Base-by-base conservation (phyloP, 92 coral and sea anemone genomes). In the Parazoanthus swiftii region DNA sequence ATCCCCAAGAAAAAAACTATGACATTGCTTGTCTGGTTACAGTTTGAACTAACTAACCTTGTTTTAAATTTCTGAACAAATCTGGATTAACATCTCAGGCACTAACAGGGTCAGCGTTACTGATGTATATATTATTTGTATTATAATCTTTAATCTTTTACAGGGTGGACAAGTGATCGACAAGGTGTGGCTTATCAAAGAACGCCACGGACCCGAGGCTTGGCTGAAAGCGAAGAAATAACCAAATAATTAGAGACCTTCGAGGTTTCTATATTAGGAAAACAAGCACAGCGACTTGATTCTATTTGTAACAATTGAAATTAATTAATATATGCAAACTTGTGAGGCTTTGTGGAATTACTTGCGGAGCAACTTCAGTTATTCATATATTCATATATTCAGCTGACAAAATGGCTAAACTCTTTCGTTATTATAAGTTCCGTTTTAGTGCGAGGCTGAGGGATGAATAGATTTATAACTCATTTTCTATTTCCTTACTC, bases 131-230 rank as follows among this genome's bases (percentile, higher is more conserved):
- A 39, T 39, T 39, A 39, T 39, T 39, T 39, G 42, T 39, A 2
- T 39, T 39, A 39, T 39, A 4, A 2, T 39, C 42, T 39, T 39
- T 39, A 39, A 39, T 39, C 2, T 39, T 80, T 36, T 50, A 10
- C 93, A 96, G 98, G 93, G 90, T 89, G 89, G 95, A 67, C 76
- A 90, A 76, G 94, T 94, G 54, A 92, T 96, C 9, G 98, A 96
- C 91, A 90, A 89, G 80, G 78, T 96, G 89, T 96, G 98, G 98
- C 88, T 96, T 8, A 94, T 96, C 13, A 96, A 96, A 83, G 98
- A 96, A 42, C 83, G 67, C 23, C 98, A 96, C 81, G 98, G 98
- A 26, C 94, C 94, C 10, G 95, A 89, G 81, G 92, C 95, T 59
- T 94, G 93, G 89, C 38, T 65, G 33, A 44, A 35, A 9, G 51